phyloP scores from a whole-genome alignment of 2,797 vertebrate species.

The Diplodus puntazzo region DNA sequence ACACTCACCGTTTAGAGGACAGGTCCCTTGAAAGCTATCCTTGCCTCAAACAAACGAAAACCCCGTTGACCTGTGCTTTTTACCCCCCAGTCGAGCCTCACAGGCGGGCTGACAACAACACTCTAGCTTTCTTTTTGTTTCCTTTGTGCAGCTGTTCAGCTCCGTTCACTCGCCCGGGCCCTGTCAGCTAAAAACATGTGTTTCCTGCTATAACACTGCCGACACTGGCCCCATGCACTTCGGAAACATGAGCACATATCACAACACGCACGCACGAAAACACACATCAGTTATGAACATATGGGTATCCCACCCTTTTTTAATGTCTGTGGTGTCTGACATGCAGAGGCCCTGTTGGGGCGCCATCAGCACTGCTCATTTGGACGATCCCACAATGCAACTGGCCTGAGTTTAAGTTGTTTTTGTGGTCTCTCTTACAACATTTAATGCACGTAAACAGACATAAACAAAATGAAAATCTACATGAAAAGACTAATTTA shows the following conservation, averaged over 20 bases:
- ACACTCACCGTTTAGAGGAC: constrained; percentile 59
- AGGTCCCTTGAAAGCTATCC: constrained; percentile 34
- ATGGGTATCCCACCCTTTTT: constrained; percentile 65
- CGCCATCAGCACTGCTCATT: constrained; percentile 1
- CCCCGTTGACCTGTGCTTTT: constrained; percentile 5
- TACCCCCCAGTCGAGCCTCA: constrained; percentile 57
- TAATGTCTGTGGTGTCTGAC: constrained; percentile 47
- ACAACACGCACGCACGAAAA: constrained; percentile 35
- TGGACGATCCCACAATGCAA: constrained; percentile 25
- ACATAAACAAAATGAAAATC: neutral
- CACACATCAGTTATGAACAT: constrained; percentile 63
- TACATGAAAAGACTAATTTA: neutral
- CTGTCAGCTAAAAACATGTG: constrained; percentile 81
- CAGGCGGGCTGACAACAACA: constrained; percentile 54
- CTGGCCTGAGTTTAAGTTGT: constrained; percentile 1
- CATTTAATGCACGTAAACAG: constrained; percentile 13
- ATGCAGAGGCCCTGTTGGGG: constrained; percentile 53
- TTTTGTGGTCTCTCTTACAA: constrained; percentile 25
- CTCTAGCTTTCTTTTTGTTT: constrained; percentile 72
- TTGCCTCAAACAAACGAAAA: constrained; percentile 42
- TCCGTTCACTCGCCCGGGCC: constrained; percentile 24
- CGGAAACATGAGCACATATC: constrained; percentile 60
- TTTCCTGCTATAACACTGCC: constrained; percentile 74
- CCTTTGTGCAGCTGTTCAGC: constrained; percentile 75
- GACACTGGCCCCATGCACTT: neutral